Base-by-base conservation (phyloP, 2,888 invertebrate genomes). In the Miltochrista miniata region DNA sequence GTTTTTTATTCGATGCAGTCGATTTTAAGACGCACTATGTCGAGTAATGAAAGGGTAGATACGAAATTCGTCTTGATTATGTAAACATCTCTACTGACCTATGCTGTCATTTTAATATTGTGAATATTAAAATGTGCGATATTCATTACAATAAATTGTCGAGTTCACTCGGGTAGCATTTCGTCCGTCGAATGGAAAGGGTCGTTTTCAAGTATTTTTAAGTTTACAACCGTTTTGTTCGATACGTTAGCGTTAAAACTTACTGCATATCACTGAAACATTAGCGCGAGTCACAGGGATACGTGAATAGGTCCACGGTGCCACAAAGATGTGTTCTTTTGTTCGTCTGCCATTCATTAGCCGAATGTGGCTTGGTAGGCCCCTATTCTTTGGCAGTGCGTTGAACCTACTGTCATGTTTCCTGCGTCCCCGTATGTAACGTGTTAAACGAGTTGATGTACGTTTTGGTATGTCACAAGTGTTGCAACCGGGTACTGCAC, bases 311-410 rank as follows among this genome's bases (percentile, higher is more conserved):
- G 66, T 73, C 66, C 64, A 63, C 64, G 63, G 59, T 61, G 61
- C 64, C 64, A 74, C 75, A 74, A 76, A 81, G 81, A 79, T 79
- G 77, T 70, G 69, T 67, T 71, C 81, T 79, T 87, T 90, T 90
- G 89, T 90, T 81, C 76, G 78, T 79, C 78, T 78, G 81, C 83
- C 79, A 89, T 90, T 89, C 90, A 89, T 90, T 89, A 87, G 84
- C 79, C 83, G 86, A 83, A 84, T 86, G 85, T 82, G 74, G 78
- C 79, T 78, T 79, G 74, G 74, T 83, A 75, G 76, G 76, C 71
- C 81, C 82, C 74, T 85, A 85, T 90, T 89, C 85, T 88, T 81
- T 59, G 60, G 68, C 74, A 79, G 90, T 81, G 76, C 89, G 78
- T 81, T 85, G 90, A 89, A 87, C 86, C 74, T 68, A 59, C 81